These are phyloP conservation scores for Eubucco bourcierii DNA, from an alignment of 2,113 vertebrate species.

Conservation along the genomic window DNA sequence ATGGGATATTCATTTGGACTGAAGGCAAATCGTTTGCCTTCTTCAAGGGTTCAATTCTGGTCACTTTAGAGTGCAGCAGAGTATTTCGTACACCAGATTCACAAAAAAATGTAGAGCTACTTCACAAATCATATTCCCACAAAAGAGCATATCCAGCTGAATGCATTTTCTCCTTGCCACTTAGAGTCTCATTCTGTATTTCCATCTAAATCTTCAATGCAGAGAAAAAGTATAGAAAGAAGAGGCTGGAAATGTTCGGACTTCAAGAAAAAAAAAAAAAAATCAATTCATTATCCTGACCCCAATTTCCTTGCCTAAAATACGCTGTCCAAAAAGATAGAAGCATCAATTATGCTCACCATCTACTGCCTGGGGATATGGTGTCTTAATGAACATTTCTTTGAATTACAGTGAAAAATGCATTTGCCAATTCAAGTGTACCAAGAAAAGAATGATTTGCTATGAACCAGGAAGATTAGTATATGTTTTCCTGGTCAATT, in stretches of 20 bases:
- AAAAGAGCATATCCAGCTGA: neutral
- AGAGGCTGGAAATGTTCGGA: constrained; percentile 64
- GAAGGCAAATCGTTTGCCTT: neutral
- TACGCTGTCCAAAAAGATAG: constrained; percentile 75
- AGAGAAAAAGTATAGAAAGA: constrained; percentile 29
- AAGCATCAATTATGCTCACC: constrained; percentile 77
- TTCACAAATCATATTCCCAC: neutral
- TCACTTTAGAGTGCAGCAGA: constrained; percentile 5
- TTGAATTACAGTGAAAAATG: constrained; percentile 81
- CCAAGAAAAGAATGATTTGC: constrained; percentile 3
- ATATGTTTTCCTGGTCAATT: constrained; percentile 42
- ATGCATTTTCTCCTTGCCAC: constrained; percentile 18
- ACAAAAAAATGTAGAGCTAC: constrained; percentile 27
- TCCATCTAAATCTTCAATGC: neutral
- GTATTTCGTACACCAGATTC: neutral
- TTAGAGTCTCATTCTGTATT: neutral
- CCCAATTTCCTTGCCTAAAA: constrained; percentile 64
- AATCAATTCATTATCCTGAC: constrained; percentile 73
- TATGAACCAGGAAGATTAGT: constrained; percentile 7
- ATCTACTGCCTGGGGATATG: constrained; percentile 77
- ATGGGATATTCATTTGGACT: constrained; percentile 37
- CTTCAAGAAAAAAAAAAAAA: constrained; percentile 63
- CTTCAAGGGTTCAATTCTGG: constrained; percentile 45
- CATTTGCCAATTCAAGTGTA: constrained; percentile 74
- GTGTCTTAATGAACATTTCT: constrained; percentile 79